Evolutionary conservation across 2,797 vertebrate genomes (phyloP), one percentile per base, ranked within the genome.

Genomic region (Enteromius argenteus): DNA sequence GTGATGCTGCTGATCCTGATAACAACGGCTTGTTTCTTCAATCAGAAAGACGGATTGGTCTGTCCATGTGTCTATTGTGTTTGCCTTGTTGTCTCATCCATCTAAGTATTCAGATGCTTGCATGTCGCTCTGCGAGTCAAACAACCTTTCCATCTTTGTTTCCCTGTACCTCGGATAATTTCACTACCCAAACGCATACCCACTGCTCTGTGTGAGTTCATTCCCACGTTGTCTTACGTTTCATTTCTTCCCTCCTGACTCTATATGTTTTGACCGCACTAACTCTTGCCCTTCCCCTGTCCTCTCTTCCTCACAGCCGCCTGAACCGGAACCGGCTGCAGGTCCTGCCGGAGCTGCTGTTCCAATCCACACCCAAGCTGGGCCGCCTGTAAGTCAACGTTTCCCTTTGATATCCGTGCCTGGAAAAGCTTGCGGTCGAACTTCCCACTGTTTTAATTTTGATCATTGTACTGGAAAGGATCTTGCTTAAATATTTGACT

Each of bases 241-340:
- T 78, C 64, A 51, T 19, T 67, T 49, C 53, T 74, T 32, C 39
- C 73, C 71, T 85, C 44, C 77, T 80, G 76, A 69, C 69, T 79
- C 62, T 46, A 35, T 69, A 81, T 85, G 79, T 73, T 87, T 88
- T 83, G 80, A 87, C 73, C 67, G 76, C 69, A 60, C 78, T 89
- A 60, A 87, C 79, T 80, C 58, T 84, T 79, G 56, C 80, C 84
- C 79, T 87, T 74, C 67, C 62, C 60, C 8, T 86, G 44, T 62
- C 81, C 74, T 86, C 62, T 79, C 78, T 86, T 76, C 66, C 82
- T 87, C 90, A 86, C 92, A 99, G 98, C 87, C 98, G 98, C 39
- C 94, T 99, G 91, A 99, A 99, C 96, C 96, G 97, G 94, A 99
- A 99, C 93, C 97, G 97, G 89, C 93, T 99, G 81, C 97, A 97